These are phyloP conservation scores for Pseudococcus longispinus DNA, from an alignment of 2,888 invertebrate species.

Conservation along the genomic window DNA sequence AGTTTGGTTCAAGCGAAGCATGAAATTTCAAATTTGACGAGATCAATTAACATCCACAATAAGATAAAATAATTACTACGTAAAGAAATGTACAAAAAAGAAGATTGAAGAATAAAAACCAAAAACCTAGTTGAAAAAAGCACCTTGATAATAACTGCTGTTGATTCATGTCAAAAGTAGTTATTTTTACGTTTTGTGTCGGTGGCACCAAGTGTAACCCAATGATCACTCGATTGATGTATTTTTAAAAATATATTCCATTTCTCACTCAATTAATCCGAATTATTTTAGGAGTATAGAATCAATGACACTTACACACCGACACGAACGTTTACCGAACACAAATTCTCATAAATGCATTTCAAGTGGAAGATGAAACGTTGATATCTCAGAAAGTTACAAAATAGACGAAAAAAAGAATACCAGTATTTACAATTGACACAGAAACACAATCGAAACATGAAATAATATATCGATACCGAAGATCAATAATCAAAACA, in stretches of 20 bases:
- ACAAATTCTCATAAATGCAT: neutral
- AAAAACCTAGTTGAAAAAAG: neutral
- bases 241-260: neutral
- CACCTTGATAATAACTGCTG: neutral
- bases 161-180: neutral
- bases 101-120: neutral
- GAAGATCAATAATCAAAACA: neutral
- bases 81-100: neutral
- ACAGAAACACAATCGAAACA: neutral
- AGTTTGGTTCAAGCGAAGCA: neutral
- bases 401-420: neutral
- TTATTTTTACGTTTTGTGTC: neutral
- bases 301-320: neutral
- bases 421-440: neutral
- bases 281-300: neutral
- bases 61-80: neutral
- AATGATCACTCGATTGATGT: neutral
- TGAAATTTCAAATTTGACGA: constrained; percentile 14
- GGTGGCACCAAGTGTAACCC: neutral
- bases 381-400: neutral
- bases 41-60: neutral
- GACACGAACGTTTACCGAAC: no score
- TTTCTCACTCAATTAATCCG: neutral
- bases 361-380: neutral
- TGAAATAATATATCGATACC: neutral